Base-by-base conservation (phyloP, 2,113 vertebrate species). In the Gadus chalcogrammus region DNA sequence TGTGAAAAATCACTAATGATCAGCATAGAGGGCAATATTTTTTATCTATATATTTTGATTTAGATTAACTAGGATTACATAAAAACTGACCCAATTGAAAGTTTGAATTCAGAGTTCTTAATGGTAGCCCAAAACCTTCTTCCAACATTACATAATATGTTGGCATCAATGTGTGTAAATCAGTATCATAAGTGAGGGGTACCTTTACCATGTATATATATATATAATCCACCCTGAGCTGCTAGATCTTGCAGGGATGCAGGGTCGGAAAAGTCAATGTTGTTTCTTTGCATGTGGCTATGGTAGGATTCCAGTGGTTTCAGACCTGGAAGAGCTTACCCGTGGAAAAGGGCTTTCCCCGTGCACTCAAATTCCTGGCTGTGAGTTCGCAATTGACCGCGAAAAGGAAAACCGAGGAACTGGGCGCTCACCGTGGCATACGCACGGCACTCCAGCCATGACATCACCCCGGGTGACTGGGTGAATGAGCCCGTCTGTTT, bases 311-410 rank as follows among this genome's bases (percentile, higher is more conserved):
- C 76, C 82, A 73, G 61, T 17, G 80, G 82, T 66, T 70, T 76
- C 38, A 27, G 74, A 53, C 67, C 48, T 38, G 70, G 78, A 28
- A 64, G 69, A 62, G 35, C 22, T 64, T 71, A 68, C 28, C 53
- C 31, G 58, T 78, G 78, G 79, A 85, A 85, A 83, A 84, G 78
- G 85, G 79, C 68, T 85, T 82, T 70, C 85, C 83, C 64, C 42
- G 0, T 48, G 42, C 42, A 6, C 64, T 20, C 11, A 48, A 27
- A 35, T 61, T 66, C 31, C 1, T 38, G 62, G 70, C 74, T 72
- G 67, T 68, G 61, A 78, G 78, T 74, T 85, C 70, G 78, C 72
- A 82, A 84, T 84, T 80, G 48, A 77, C 77, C 59, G 62, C 65
- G 71, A 79, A 74, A 71, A 48, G 71, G 68, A 76, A 73, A 80